Percentiles rank a stretch among this genome's conserved stretches.
Conservation (phyloP, 2,113 vertebrate species). For the Rhipidura dahli region DNA sequence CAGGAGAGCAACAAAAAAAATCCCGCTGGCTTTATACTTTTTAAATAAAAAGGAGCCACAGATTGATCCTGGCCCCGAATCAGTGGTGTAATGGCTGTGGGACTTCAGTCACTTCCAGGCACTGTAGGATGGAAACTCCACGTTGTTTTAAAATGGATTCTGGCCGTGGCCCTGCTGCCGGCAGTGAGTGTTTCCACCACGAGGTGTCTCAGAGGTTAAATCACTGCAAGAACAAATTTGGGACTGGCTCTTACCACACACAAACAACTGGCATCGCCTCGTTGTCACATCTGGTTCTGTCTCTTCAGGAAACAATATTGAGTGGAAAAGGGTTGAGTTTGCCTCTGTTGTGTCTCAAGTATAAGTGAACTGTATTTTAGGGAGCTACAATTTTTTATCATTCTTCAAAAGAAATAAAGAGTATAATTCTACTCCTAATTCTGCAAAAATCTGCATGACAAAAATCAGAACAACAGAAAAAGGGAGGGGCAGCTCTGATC, state of each 20-base stretch:
- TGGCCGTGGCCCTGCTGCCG: not conserved
- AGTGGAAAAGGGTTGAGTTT: not conserved
- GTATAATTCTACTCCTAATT: not conserved
- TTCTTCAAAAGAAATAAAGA: not conserved
- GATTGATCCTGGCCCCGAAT: fast-evolving
- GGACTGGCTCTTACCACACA: not conserved
- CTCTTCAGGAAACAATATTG: not conserved
- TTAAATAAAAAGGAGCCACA: not conserved
- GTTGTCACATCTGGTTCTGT: not conserved
- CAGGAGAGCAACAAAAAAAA: not conserved
- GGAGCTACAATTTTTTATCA: not conserved
- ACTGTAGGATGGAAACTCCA: not conserved
- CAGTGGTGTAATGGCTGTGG: fast-evolving
- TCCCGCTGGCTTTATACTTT: not conserved
- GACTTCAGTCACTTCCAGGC: not conserved
- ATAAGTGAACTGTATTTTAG: not conserved
- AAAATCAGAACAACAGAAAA: not conserved
- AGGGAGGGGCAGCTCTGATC: not conserved
- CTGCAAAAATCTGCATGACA: not conserved
- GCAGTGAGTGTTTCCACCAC: constrained; percentile 63
- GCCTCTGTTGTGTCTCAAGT: not conserved
- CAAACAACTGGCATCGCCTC: not conserved
- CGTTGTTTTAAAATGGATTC: constrained; percentile 40
- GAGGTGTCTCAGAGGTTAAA: constrained; percentile 75
- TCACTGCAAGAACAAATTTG: not conserved